These are phyloP conservation scores for Anguilla obscura DNA, from an alignment of 2,797 vertebrate genomes.

Conservation along the genomic window DNA sequence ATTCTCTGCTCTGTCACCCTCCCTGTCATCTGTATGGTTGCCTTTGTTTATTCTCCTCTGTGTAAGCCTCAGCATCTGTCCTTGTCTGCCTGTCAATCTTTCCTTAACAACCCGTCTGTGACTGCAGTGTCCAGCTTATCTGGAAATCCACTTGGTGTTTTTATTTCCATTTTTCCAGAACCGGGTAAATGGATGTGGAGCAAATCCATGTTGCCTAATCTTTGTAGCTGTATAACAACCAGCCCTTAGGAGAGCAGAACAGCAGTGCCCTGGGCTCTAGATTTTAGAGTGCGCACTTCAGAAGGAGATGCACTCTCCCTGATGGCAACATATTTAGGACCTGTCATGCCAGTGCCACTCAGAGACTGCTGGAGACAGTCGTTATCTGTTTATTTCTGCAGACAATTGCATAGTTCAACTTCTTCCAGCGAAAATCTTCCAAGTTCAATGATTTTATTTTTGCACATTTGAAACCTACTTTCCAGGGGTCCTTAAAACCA, in stretches of 20 bases:
- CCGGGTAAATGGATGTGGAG: background rate
- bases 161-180: background rate
- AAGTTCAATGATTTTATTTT: background rate
- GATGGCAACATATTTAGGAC: background rate
- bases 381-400: background rate
- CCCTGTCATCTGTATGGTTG: background rate
- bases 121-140: background rate
- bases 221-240: background rate
- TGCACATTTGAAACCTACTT: background rate
- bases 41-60: background rate
- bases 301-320: constrained; percentile 9
- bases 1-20: background rate
- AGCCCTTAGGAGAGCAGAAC: background rate
- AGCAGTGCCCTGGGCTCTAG: background rate
- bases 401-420: background rate
- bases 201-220: background rate
- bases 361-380: background rate
- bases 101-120: background rate
- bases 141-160: background rate
- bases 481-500: background rate
- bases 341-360: background rate
- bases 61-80: background rate
- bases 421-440: background rate
- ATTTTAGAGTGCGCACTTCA: background rate
- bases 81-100: background rate